Evolutionary conservation across 2,113 vertebrate species (phyloP), one percentile per base, ranked within the genome.

Genomic region (Tachysurus vachellii): DNA sequence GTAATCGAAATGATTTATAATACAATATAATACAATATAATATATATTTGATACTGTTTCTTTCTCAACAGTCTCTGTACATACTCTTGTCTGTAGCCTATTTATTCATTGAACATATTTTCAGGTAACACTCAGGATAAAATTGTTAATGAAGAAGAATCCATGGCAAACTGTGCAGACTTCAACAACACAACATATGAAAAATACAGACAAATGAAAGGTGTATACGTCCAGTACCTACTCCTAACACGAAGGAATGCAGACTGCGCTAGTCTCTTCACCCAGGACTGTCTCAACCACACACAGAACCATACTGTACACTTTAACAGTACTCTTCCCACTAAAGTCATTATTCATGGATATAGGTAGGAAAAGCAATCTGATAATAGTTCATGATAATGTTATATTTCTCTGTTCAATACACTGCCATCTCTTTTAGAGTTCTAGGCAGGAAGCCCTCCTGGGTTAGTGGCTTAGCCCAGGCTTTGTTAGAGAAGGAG

Each of bases 321-420:
- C 89, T 99, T 99, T 94, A 97, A 97, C 84, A 89, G 87, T 85
- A 95, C 91, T 44, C 93, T 91, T 61, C 95, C 94, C 50, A 98
- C 97, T 61, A 99, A 97, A 90, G 92, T 99, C 87, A 94, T 99
- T 88, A 93, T 99, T 90, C 98, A 99, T 83, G 98, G 98, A n/a
- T 99, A 97, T 96, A 98, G 98, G 98, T 98, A 83, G 94, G 93
- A 54, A 14, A 19, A 84, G 36, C 54, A n/a, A 47, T 61, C 64
- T 59, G 26, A n/a, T 68, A 44, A 28, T 26, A 17, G 36, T 42
- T 23, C 0, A 10, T 79, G 44, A 79, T 23, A 64, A 76, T 47
- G n/a, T 42, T 12, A 10, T 80, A 31, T 70, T 36, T 50, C 64
- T 53, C 11, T 14, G 7, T 7, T 61, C 14, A 44, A 56, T n/a